Evolutionary conservation across 2,113 vertebrate species (phyloP).

Genomic region (Ia io): DNA sequence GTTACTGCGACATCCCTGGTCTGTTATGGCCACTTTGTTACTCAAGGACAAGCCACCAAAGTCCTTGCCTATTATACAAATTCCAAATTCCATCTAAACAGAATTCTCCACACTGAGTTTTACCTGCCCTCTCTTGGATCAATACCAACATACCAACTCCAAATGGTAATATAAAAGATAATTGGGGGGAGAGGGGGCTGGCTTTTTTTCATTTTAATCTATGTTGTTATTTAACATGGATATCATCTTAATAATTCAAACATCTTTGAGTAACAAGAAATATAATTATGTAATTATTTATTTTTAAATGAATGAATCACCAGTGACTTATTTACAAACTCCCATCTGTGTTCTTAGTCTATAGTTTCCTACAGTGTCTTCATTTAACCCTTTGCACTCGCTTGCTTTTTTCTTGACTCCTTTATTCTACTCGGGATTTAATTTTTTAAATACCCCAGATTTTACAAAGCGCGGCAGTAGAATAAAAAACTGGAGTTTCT

Average conservation of each 20-base stretch:
- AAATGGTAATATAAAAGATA: neutral
- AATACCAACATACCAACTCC: neutral
- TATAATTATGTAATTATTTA: slow-evolving; percentile 27
- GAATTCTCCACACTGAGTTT: neutral
- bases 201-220: slow-evolving; percentile 27
- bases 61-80: neutral
- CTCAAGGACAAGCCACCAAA: neutral
- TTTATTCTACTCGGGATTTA: too few species aligned
- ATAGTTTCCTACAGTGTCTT: neutral
- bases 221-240: neutral
- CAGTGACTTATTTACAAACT: neutral
- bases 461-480: too few species aligned
- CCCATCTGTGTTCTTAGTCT: neutral
- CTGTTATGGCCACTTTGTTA: neutral
- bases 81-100: neutral
- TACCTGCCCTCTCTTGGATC: neutral
- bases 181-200: neutral
- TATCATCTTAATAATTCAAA: slow-evolving; percentile 1
- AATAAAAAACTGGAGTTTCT: too few species aligned
- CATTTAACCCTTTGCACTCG: too few species aligned
- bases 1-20: neutral
- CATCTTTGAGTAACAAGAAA: slow-evolving; percentile 18
- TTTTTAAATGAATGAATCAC: slow-evolving; percentile 30
- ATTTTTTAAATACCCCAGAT: too few species aligned
- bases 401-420: too few species aligned